Evolutionary conservation across 2,888 invertebrate species (phyloP), one percentile per base, ranked within the genome.

Genomic region (Vesta saturnalis): DNA sequence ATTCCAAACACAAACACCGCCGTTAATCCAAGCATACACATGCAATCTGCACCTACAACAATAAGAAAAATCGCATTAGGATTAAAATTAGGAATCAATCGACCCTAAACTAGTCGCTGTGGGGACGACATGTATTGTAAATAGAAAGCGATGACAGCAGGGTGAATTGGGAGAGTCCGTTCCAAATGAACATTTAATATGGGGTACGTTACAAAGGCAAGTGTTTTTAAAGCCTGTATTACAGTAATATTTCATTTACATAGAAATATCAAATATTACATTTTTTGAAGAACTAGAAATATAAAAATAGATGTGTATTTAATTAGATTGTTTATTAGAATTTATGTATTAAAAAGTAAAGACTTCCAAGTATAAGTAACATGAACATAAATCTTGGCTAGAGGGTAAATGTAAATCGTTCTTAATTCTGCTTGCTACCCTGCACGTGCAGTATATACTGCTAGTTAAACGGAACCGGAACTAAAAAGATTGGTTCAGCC

Each of bases 131-230:
- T 67, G 60, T 60, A 71, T 67, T 71, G 65, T 63, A 71, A 65
- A 69, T 62, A 64, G 35, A 61, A 61, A 22, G 49, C 71, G 63
- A 64, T 70, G 64, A 72, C 70, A 64, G 65, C 64, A 64, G 71
- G 72, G 67, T 66, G 61, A 64, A 61, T 61, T 67, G 60, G 62
- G 63, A 66, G 76, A 78, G 78, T 77, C 78, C 77, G 78, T 75
- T 75, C 79, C 77, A 83, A 83, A 83, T 82, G 83, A 82, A 80
- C 82, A 83, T 83, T 83, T 82, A 82, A 82, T 82, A 77, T 77
- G 78, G 80, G 39, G 79, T 77, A 76, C 73, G 76, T 79, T 79
- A 80, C 77, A 77, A 77, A 77, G 77, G 74, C 77, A 78, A 77
- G 65, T 69, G 68, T 39, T 62, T 60, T 46, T 14, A 6, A 66